A percentile compares a stretch with the other conserved stretches of the same genome.
These are phyloP conservation scores for Syrphus vitripennis DNA, from an alignment of 2,888 invertebrate genomes.

Conservation along the genomic window DNA sequence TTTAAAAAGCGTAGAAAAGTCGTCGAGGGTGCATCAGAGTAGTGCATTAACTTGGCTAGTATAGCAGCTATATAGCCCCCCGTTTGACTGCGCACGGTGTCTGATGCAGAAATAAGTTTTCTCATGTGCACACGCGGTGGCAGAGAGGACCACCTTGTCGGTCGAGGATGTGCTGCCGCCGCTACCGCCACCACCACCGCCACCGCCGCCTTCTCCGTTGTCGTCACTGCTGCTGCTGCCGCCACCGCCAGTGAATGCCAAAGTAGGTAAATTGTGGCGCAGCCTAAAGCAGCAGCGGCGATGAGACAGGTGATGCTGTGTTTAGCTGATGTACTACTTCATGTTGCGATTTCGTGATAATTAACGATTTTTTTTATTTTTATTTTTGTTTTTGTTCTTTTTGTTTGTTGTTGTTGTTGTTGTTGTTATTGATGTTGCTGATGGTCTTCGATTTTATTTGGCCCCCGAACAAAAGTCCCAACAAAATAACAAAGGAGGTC, in stretches of 20 bases:
- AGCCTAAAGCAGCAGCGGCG: slow-evolving; percentile 43
- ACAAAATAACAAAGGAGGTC: slow-evolving; percentile 58
- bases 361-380: slow-evolving; percentile 73
- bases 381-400: slow-evolving; percentile 20
- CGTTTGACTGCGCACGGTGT: slow-evolving; percentile 53
- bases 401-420: slow-evolving; percentile 19
- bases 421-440: not conserved
- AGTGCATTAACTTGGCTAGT: slow-evolving; percentile 56
- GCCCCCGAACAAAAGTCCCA: not conserved
- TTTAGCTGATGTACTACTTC: slow-evolving; percentile 73
- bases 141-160: slow-evolving; percentile 73
- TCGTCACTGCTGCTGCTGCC: not conserved
- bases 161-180: slow-evolving; percentile 64
- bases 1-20: slow-evolving; percentile 28
- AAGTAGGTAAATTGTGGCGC: slow-evolving; percentile 64
- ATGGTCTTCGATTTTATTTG: slow-evolving; percentile 58
- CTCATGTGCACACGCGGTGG: slow-evolving; percentile 58
- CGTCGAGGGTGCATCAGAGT: slow-evolving; percentile 31
- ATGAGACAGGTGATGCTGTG: slow-evolving; percentile 71
- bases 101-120: slow-evolving; percentile 69
- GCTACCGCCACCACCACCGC: slow-evolving; percentile 10
- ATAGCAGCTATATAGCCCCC: not conserved
- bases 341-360: slow-evolving; percentile 78
- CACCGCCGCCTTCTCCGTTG: not conserved
- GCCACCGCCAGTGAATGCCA: slow-evolving; percentile 46